phyloP scores from a whole-genome alignment of 2,113 vertebrate species.

The Pseudorhombus dupliciocellatus region DNA sequence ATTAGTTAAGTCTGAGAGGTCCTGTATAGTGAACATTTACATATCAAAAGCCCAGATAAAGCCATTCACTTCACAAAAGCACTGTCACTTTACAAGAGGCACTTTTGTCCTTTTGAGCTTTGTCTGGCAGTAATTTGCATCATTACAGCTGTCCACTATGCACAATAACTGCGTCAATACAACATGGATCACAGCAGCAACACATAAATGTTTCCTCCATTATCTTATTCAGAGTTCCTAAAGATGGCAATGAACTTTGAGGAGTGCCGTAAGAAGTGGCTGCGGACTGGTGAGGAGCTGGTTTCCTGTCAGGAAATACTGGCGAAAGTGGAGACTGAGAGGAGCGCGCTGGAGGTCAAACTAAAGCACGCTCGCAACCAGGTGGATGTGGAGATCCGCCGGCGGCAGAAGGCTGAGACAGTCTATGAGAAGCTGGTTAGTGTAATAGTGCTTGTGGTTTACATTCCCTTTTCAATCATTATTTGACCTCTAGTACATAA shows the following conservation, averaged over 20 bases:
- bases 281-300: conserved; percentile 84
- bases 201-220: not conserved
- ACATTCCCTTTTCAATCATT: not conserved
- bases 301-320: conserved; percentile 86
- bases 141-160: not conserved
- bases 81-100: not conserved
- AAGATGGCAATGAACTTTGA: conserved; percentile 90
- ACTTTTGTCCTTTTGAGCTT: not conserved
- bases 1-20: not conserved
- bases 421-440: conserved; percentile 92
- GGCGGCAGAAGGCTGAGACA: conserved; percentile 89
- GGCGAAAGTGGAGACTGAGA: conserved; percentile 88
- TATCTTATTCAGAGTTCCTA: conserved; percentile 85
- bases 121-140: not conserved
- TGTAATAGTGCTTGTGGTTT: conserved; percentile 19
- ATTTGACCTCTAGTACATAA: not conserved
- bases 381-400: conserved; percentile 93
- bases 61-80: conserved; percentile 13
- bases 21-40: not conserved
- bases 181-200: not conserved
- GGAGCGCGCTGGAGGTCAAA: conserved; percentile 89
- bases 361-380: conserved; percentile 96
- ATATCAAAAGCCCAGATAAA: conserved; percentile 29
- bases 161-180: not conserved
- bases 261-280: conserved; percentile 85